These are phyloP conservation scores for Oscheius sp. DNA, from an alignment of 2,888 invertebrate genomes.

Conservation along the genomic window DNA sequence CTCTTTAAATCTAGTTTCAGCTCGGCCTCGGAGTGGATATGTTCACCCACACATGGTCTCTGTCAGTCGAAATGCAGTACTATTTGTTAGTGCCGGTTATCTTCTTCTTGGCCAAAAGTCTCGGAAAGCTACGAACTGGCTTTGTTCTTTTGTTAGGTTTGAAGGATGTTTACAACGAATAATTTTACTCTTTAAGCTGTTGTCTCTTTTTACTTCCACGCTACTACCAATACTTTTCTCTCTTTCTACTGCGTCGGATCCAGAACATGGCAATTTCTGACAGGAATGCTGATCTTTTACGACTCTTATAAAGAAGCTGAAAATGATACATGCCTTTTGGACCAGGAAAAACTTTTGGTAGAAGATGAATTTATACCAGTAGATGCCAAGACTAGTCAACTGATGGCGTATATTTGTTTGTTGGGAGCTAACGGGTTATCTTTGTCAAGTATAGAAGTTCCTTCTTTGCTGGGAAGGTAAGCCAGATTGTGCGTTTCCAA, in stretches of 20 bases:
- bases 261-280: constrained; percentile 6
- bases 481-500: no score
- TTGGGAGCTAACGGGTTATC: background rate
- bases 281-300: background rate
- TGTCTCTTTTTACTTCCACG: background rate
- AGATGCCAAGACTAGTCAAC: background rate
- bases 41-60: no score
- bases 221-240: background rate
- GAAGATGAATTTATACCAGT: background rate
- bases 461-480: background rate
- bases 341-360: background rate
- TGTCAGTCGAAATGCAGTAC: no score
- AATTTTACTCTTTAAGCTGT: background rate
- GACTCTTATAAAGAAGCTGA: background rate
- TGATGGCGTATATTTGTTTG: background rate
- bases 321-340: no score
- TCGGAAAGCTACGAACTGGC: no score
- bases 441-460: background rate
- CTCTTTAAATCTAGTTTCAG: no score
- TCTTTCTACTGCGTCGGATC: background rate
- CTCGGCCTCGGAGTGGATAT: no score
- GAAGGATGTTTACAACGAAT: background rate
- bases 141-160: background rate
- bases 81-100: no score
- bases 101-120: no score